A percentile compares a stretch with the other conserved stretches of the same genome.
phyloP scores from a whole-genome alignment of 1,140 invertebrate species.

The Pseudomyrmex sp. region DNA sequence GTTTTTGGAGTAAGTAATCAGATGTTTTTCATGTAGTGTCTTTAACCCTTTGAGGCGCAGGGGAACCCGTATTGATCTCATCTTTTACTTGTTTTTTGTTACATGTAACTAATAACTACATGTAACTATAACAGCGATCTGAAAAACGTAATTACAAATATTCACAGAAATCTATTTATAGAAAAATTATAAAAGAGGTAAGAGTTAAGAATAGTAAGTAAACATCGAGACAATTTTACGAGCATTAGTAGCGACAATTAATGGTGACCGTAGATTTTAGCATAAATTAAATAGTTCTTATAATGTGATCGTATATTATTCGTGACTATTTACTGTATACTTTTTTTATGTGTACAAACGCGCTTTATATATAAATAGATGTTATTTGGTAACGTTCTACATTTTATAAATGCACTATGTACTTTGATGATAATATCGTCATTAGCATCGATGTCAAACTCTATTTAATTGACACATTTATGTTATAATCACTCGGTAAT shows the following conservation, averaged over 20 bases:
- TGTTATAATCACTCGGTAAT: background rate
- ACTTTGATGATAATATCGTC: constrained; percentile 10
- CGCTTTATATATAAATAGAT: constrained; percentile 23
- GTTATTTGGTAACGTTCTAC: background rate
- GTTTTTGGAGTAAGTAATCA: too few relatives aligned
- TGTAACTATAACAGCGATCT: too few relatives aligned
- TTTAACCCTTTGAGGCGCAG: too few relatives aligned
- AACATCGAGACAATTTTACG: constrained; percentile 14
- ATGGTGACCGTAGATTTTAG: background rate
- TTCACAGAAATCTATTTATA: too few relatives aligned
- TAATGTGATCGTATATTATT: constrained; percentile 32
- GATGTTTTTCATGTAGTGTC: too few relatives aligned
- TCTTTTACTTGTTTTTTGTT: too few relatives aligned
- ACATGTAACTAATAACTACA: too few relatives aligned
- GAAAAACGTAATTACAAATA: too few relatives aligned
- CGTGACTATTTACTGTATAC: constrained; percentile 14
- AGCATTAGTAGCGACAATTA: background rate
- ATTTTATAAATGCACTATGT: background rate
- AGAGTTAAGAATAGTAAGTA: background rate
- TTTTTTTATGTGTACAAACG: constrained; percentile 54
- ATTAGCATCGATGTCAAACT: constrained; percentile 4
- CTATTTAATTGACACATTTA: background rate
- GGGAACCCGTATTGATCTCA: too few relatives aligned
- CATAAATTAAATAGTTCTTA: constrained; percentile 14
- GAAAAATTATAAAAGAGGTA: background rate